Evolutionary conservation across 2,797 vertebrate genomes (phyloP).

Genomic region (Tenualosa ilisha): DNA sequence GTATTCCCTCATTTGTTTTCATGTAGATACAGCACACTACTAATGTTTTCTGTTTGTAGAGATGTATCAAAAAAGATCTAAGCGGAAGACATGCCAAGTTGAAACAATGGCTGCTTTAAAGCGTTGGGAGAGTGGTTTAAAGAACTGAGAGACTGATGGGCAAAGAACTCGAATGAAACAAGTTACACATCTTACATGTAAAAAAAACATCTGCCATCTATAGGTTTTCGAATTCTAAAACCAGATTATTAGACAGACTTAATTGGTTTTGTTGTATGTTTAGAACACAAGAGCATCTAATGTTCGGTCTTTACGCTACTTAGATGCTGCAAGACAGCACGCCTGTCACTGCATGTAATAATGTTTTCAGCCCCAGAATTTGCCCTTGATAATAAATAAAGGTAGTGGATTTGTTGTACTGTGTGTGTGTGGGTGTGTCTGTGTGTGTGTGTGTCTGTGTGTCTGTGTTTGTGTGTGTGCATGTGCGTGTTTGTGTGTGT

Average conservation of each 20-base stretch:
- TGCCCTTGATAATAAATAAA: background rate
- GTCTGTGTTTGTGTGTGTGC: too few species aligned
- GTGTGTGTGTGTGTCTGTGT: background rate
- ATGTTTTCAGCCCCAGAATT: background rate
- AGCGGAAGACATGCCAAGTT: constrained; percentile 40
- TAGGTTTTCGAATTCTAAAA: background rate
- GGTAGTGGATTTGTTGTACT: background rate
- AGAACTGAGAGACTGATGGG: background rate
- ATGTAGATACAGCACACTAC: constrained; percentile 50
- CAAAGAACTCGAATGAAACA: constrained; percentile 32
- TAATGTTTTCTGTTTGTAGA: constrained; percentile 58
- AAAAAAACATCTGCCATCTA: constrained; percentile 32
- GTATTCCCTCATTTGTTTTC: constrained; percentile 53
- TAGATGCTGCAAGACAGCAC: background rate
- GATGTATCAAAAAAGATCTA: constrained; percentile 49
- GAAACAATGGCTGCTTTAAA: constrained; percentile 48
- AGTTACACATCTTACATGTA: constrained; percentile 43
- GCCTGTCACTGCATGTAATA: background rate
- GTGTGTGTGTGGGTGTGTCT: background rate
- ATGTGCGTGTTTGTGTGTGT: too few species aligned
- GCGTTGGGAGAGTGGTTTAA: constrained; percentile 36
- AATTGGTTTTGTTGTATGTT: background rate
- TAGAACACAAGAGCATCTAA: background rate
- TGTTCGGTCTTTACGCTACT: background rate
- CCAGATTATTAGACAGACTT: background rate